Evolutionary conservation across 2,888 invertebrate species (phyloP), one percentile per base, ranked within the genome.

Genomic region (Eristalis pertinax): DNA sequence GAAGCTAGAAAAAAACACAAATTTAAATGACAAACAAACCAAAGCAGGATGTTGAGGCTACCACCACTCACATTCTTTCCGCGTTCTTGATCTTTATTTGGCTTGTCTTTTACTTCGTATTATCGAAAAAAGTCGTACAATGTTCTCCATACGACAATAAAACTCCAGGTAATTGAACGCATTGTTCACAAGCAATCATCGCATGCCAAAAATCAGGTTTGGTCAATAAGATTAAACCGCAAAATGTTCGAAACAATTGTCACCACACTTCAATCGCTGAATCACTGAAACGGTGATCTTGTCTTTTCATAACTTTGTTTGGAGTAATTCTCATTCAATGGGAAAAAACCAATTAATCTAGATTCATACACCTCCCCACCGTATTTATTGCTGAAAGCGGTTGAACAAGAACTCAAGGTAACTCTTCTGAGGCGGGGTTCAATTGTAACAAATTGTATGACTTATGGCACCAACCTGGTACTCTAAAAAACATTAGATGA

Each of bases 261-360:
- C 69, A 32, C 29, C 50, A 50, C 70, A 64, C 56, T 65, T 78
- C 29, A 62, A 65, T 70, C 19, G 64, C 58, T 70, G 58, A 58
- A 72, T 60, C 79, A 79, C 65, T 56, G 56, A 70, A 78, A 79
- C 79, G 64, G 72, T 72, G 79, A 72, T 79, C 64, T 72, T 56
- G 72, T 67, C 65, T 41, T 58, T 60, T 72, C 2, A 65, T 70
- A 72, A 78, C 41, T 72, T 41, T n/a, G 26, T 19, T 19, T 38
- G 24, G 58, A 70, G 29, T 43, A 62, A 64, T 26, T 78, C 62
- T 29, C 35, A 58, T 41, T 62, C 60, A 73, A 62, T 5, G 65
- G 32, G 24, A 50, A 68, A 67, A 50, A 19, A 68, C 19, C 43
- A 68, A 68, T 68, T 68, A 50, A 68, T 68, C 50, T 68, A 68